Percentiles rank a stretch among this genome's conserved stretches.
Conservation (phyloP, 2,113 vertebrate genomes). For the Puntigrus tetrazona region DNA sequence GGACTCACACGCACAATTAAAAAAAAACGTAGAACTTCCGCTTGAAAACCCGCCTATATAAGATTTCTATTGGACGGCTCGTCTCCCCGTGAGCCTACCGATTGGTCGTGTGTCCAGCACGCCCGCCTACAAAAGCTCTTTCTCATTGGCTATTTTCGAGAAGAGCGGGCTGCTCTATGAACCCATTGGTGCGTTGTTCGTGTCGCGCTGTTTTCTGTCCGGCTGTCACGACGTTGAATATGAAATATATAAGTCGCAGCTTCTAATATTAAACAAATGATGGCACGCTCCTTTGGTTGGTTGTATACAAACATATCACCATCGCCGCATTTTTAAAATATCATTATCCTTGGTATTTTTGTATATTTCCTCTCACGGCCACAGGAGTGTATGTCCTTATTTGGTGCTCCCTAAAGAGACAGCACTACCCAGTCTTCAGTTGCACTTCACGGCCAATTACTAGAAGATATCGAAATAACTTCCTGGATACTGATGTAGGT, state of each 20-base stretch:
- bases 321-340: not conserved
- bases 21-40: not conserved
- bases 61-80: not conserved
- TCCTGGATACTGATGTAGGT: not conserved
- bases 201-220: not conserved
- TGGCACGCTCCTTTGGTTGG: not conserved
- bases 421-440: not conserved
- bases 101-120: not conserved
- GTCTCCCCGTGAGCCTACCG: accelerated
- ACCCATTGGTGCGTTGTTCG: slow-evolving; percentile 8
- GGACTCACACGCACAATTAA: not conserved
- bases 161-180: not conserved
- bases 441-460: not conserved
- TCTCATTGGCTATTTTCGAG: slow-evolving; percentile 17
- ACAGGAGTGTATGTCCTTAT: slow-evolving; percentile 27
- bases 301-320: not conserved
- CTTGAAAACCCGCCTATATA: slow-evolving; percentile 18
- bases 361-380: not conserved
- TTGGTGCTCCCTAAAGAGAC: slow-evolving; percentile 1
- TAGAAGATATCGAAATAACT: not conserved
- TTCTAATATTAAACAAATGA: not conserved
- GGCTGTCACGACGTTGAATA: not conserved
- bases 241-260: not conserved
- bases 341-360: not conserved
- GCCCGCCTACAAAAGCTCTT: not conserved